phyloP scores from a whole-genome alignment of 23 tunicate genomes.

The Styela plicata region DNA sequence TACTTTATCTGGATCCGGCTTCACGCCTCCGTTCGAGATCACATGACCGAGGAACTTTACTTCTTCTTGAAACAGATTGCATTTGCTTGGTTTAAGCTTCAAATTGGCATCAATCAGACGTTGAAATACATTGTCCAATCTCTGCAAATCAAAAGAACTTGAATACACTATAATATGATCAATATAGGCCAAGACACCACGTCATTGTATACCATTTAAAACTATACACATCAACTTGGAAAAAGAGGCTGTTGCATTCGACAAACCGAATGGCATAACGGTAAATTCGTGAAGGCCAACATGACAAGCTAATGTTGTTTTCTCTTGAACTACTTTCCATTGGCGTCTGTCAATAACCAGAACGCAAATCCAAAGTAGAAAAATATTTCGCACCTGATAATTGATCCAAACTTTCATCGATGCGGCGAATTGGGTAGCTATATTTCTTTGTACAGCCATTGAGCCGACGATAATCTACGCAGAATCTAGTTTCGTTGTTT shows the following conservation, averaged over 20 bases:
- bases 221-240: conserved; percentile 12
- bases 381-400: conserved; percentile 27
- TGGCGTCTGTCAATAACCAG: not conserved
- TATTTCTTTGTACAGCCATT: conserved; percentile 21
- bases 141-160: not conserved
- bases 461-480: conserved; percentile 29
- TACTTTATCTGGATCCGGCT: not conserved
- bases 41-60: not conserved
- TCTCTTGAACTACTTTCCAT: conserved; percentile 1
- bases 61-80: not conserved
- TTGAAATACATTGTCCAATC: conserved; percentile 9
- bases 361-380: conserved; percentile 28
- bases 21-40: not conserved
- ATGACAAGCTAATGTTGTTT: not conserved
- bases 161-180: not conserved
- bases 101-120: conserved; percentile 9
- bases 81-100: too few species aligned
- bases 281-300: not conserved
- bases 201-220: not conserved
- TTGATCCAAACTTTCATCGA: too few species aligned
- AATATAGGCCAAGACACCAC: not conserved
- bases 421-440: conserved; percentile 17
- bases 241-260: conserved; percentile 48
- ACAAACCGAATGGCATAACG: conserved; percentile 24
- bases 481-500: conserved; percentile 15